Evolutionary conservation across 2,113 vertebrate species (phyloP), one percentile per base, ranked within the genome.

Genomic region (Tupaia chinensis): DNA sequence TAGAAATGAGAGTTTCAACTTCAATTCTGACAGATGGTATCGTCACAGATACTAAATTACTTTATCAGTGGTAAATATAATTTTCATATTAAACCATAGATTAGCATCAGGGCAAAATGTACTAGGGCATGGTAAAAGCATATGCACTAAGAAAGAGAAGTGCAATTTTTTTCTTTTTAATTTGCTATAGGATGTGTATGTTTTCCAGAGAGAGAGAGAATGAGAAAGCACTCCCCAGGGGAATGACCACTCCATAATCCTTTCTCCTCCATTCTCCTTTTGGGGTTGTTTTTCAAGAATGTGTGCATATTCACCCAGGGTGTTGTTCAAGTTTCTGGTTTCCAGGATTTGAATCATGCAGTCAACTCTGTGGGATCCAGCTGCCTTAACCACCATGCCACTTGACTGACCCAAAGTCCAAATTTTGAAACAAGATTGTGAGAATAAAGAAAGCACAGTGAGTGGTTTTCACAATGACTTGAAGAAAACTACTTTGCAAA

Each of bases 11-110:
- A 66, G 25, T 94, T 96, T 96, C n/a, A 91, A 22, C 83, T 95
- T n/a, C 97, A 91, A 89, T 91, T 93, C 73, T 91, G 95, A 74
- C 85, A 96, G 82, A 95, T 96, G 54, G 54, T 77, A 96, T 96
- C 94, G 74, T 96, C 72, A 95, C 81, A 94, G 88, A 91, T 94
- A 91, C 23, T 88, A 95, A 97, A 91, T 78, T 95, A 73, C 29
- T 87, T 54, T 93, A 56, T 82, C 63, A 95, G 44, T 93, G 66
- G 54, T 83, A 92, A 70, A 92, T 84, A 73, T 77, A 95, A 96
- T 93, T 96, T 56, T 94, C 79, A 94, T 76, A 95, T 87, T 92
- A 93, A 94, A 89, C 44, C 65, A 93, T 66, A 94, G 61, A 96
- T 60, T 93, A 80, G 11, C 68, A 87, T 56, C 53, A 82, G 58